Percentiles rank a stretch among this genome's conserved stretches.
Evolutionary conservation across 2,888 invertebrate species (phyloP).

Genomic region (Deilephila elpenor): DNA sequence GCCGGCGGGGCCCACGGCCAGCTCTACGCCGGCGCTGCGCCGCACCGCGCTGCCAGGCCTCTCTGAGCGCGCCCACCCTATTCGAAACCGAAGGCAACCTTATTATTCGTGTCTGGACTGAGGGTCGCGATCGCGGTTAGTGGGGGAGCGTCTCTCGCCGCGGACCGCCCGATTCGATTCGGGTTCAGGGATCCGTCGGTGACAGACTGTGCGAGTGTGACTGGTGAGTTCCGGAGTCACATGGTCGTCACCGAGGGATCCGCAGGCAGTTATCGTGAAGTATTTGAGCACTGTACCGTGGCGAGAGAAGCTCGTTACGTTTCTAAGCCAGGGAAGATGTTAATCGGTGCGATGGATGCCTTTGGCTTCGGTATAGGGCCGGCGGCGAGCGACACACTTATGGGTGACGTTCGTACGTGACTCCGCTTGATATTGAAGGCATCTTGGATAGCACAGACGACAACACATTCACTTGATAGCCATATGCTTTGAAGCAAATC

Average conservation of each 20-base stretch:
- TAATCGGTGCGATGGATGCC: conserved; percentile 70
- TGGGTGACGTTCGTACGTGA: conserved; percentile 59
- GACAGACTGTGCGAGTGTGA: not conserved
- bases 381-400: conserved; percentile 53
- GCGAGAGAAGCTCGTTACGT: conserved; percentile 29
- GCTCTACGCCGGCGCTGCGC: conserved; percentile 83
- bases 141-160: conserved; percentile 47
- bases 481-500: conserved; percentile 38
- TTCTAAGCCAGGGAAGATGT: conserved; percentile 45
- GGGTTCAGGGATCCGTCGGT: conserved; percentile 40
- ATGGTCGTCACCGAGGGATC: conserved; percentile 20
- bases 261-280: conserved; percentile 14
- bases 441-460: conserved; percentile 50
- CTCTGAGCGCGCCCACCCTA: conserved; percentile 84
- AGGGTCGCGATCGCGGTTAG: not conserved
- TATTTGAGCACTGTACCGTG: not conserved
- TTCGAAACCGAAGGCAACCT: conserved; percentile 93
- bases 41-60: conserved; percentile 71
- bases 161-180: conserved; percentile 32
- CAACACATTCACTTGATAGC: conserved; percentile 44
- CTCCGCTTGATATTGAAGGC: conserved; percentile 52
- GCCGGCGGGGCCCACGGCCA: conserved; percentile 91
- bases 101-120: conserved; percentile 56
- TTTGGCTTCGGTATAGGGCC: conserved; percentile 78
- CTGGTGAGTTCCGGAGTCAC: conserved; percentile 35